Evolutionary conservation across 2,797 vertebrate genomes (phyloP).

Genomic region (Muscicapa comitata): DNA sequence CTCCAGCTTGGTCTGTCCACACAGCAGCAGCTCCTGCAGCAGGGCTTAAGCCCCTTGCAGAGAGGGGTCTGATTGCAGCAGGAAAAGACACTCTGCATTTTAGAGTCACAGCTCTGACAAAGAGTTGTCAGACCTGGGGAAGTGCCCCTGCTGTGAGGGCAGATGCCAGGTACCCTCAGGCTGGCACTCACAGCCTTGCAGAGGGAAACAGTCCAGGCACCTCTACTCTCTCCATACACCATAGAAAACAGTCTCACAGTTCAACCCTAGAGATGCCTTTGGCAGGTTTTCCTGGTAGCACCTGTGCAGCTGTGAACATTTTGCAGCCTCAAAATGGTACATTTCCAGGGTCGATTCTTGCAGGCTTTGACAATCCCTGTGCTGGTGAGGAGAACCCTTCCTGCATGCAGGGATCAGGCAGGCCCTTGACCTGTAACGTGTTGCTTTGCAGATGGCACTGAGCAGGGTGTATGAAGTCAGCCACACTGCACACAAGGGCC

Average conservation of each 20-base stretch:
- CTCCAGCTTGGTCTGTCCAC: not conserved
- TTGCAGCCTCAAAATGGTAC: not conserved
- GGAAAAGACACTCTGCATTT: not conserved
- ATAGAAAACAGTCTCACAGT: not conserved
- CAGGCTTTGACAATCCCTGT: not conserved
- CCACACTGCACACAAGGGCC: not conserved
- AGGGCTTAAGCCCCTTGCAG: not conserved
- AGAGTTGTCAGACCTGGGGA: not conserved
- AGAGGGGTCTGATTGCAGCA: not conserved
- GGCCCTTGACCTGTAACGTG: not conserved
- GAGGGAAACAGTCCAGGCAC: not conserved
- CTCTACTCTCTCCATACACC: not conserved
- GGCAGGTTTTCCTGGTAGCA: not conserved
- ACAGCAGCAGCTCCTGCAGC: not conserved
- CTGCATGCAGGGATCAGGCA: not conserved
- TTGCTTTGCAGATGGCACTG: not conserved
- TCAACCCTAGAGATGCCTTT: not conserved
- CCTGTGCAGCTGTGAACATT: not conserved
- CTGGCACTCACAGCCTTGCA: not conserved
- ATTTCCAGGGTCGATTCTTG: not conserved
- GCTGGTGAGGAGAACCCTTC: not conserved
- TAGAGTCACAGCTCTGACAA: not conserved
- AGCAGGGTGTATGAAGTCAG: not conserved
- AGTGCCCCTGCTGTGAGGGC: not conserved
- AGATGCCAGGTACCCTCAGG: not conserved